These are phyloP conservation scores for Tholera decimalis DNA, from an alignment of 2,888 invertebrate genomes.

Conservation along the genomic window DNA sequence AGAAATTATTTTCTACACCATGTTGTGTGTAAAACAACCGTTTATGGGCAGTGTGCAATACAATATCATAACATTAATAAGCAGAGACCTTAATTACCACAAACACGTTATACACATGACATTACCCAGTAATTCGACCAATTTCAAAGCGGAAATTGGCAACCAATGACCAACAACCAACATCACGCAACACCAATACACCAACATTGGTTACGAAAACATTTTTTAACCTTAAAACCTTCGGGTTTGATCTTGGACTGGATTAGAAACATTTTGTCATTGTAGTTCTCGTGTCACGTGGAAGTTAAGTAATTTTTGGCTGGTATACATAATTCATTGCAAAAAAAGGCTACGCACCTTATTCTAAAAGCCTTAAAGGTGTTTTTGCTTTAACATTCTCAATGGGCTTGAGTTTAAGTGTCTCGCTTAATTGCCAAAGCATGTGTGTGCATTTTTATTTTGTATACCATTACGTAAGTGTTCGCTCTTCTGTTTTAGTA, in stretches of 20 bases:
- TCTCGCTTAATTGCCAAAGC: conserved; percentile 65
- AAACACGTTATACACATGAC: conserved; percentile 15
- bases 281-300: conserved; percentile 58
- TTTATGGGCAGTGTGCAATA: background rate
- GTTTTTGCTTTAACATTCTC: conserved; percentile 42
- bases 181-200: conserved; percentile 42
- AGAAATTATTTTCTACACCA: background rate
- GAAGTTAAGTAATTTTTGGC: conserved; percentile 62
- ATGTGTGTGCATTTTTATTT: conserved; percentile 66
- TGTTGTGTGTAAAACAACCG: background rate
- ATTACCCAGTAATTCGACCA: conserved; percentile 41
- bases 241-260: conserved; percentile 74
- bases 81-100: conserved; percentile 8
- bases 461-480: conserved; percentile 51
- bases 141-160: conserved; percentile 59
- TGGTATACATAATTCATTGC: conserved; percentile 68
- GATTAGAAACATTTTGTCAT: conserved; percentile 68
- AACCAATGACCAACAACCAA: conserved; percentile 40
- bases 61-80: conserved; percentile 25
- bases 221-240: conserved; percentile 63
- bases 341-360: conserved; percentile 29
- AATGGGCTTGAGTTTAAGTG: conserved; percentile 50
- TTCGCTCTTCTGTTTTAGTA: conserved; percentile 39
- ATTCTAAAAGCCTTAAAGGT: conserved; percentile 20
- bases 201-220: conserved; percentile 58